Conservation (phyloP, 2,113 vertebrate genomes). For the Elachura formosa region DNA sequence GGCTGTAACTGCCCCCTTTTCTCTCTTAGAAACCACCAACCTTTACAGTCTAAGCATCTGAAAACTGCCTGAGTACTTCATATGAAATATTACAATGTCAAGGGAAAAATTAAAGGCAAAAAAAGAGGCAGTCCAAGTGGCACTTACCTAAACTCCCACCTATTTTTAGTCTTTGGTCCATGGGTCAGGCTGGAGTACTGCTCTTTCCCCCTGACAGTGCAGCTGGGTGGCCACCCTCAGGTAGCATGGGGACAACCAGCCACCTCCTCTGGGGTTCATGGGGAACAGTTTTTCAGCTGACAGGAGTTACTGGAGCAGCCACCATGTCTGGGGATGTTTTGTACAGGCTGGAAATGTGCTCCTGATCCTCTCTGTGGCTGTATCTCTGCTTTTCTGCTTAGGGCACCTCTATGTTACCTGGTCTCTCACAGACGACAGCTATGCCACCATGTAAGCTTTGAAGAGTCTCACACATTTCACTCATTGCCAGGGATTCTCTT, state of each 20-base stretch:
- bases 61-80: neutral
- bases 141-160: neutral
- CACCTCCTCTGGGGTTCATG: rapidly evolving
- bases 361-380: neutral
- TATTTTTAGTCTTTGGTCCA: neutral
- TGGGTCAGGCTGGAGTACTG: neutral
- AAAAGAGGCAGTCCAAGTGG: neutral
- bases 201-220: neutral
- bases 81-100: neutral
- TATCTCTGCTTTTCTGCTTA: neutral
- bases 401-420: neutral
- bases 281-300: neutral
- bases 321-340: rapidly evolving
- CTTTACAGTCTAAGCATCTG: neutral
- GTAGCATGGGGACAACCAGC: neutral
- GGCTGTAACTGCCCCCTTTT: neutral
- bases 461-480: neutral
- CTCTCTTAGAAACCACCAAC: neutral
- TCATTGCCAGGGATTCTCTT: neutral
- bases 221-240: neutral
- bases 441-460: neutral
- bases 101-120: no score
- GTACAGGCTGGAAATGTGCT: neutral
- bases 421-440: neutral
- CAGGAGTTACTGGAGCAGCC: neutral